Base-by-base conservation (phyloP, 2,888 invertebrate genomes). In the Magallana nippona region DNA sequence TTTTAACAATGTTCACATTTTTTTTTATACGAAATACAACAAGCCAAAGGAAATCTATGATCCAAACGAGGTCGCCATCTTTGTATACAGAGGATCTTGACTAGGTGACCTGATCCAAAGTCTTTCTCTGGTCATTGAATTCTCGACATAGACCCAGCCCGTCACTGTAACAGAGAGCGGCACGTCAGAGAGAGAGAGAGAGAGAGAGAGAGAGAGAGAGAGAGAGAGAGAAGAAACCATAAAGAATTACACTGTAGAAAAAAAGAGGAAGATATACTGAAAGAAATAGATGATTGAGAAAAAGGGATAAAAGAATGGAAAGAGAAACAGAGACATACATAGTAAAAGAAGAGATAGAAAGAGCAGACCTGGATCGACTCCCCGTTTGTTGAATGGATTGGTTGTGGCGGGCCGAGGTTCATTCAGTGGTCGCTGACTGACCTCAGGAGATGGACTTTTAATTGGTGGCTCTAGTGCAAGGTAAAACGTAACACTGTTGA, bases 121-220 rank as follows among this genome's bases (percentile, higher is more conserved):
- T 13, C 71, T 22, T 17, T 71, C 71, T 11, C 17, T 71, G 71
- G 71, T 71, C 32, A 13, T 22, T 10, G 71, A 71, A 27, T 22
- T 71, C 27, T 71, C 71, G 1, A 71, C 71, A 71, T 71, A 71
- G 27, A 71, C 22, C 71, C 71, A 71, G 27, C 71, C 71, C 13
- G 71, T 71, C 1, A 71, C 71, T 71, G 13, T 13, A 71, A 71
- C 2, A 5, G 32, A 13, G 32, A 71, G 8, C 15, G 15, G 27
- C 11, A 15, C 2, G 19, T 19, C 10, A 11, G 2, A 22, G 10
- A 13, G 0, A 13, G 1, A 13, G 32, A 10, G 5, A 11, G 27
- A 27, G 13, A 13, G 8, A 71, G 32, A 32, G 2, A 27, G 19
- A 22, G 10, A 19, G 22, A 22, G 19, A 27, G 10, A 10, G 11